Conservation (phyloP, 2,888 invertebrate genomes). For the Selenia dentaria region DNA sequence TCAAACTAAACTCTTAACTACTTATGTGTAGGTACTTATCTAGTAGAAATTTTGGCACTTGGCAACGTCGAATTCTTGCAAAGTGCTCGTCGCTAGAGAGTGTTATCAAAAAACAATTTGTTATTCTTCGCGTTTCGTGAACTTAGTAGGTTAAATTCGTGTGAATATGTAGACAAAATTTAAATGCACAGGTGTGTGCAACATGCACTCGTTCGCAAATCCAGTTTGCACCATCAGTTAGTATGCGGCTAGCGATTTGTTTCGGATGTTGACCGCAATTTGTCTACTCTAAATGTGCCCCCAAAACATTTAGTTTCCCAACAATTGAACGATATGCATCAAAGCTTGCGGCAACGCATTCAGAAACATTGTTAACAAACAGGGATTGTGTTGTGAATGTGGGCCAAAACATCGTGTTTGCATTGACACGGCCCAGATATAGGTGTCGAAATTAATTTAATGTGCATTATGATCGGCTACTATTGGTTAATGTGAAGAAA, state of each 20-base stretch:
- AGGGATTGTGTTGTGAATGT: conserved; percentile 34
- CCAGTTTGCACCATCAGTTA: conserved; percentile 32
- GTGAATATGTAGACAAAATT: conserved; percentile 13
- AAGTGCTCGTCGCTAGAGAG: conserved; percentile 29
- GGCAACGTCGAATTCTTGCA: conserved; percentile 27
- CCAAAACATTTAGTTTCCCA: conserved; percentile 14
- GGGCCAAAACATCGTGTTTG: conserved; percentile 43
- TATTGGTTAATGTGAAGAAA: conserved; percentile 19
- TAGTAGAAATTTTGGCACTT: conserved; percentile 38
- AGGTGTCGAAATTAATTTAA: conserved; percentile 24
- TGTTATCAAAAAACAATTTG: conserved; percentile 35
- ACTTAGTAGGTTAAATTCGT: conserved; percentile 26
- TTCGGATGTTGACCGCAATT: conserved; percentile 8
- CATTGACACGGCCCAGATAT: conserved; percentile 35
- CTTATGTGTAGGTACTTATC: neutral
- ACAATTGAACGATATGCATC: conserved; percentile 22
- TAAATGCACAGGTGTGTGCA: conserved; percentile 13
- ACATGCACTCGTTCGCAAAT: conserved; percentile 17
- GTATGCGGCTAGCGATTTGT: conserved; percentile 11
- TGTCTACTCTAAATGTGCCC: conserved; percentile 1
- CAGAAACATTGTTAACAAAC: conserved; percentile 20
- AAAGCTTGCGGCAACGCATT: conserved; percentile 10
- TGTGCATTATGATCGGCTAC: conserved; percentile 4
- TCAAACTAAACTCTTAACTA: neutral
- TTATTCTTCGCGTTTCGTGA: conserved; percentile 28